These are phyloP conservation scores for Dynastes maya DNA, from an alignment of 2,888 invertebrate genomes.

Conservation along the genomic window DNA sequence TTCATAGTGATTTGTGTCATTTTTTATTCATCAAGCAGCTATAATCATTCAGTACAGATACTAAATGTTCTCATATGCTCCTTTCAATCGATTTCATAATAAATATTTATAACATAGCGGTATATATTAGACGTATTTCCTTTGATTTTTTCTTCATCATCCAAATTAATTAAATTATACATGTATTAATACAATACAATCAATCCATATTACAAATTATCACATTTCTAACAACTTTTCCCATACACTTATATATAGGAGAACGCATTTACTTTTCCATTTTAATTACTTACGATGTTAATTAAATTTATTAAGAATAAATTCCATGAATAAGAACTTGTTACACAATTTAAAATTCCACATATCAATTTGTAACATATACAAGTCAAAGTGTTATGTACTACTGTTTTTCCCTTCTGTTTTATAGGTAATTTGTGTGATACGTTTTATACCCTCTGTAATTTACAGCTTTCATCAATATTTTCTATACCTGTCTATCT, in stretches of 20 bases:
- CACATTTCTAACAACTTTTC: background rate
- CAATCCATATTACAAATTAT: background rate
- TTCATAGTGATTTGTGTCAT: too few species aligned
- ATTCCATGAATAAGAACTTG: too few species aligned
- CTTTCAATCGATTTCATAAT: background rate
- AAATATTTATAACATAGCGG: slow-evolving; percentile 17
- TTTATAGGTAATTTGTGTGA: too few species aligned
- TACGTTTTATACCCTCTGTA: too few species aligned
- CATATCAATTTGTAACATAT: background rate
- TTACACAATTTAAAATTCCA: background rate
- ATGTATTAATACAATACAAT: background rate
- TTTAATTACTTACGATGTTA: background rate
- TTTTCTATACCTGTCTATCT: too few species aligned
- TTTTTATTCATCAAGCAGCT: too few species aligned
- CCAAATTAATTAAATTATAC: slow-evolving; percentile 10
- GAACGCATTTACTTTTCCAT: background rate
- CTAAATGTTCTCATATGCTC: too few species aligned
- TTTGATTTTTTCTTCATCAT: background rate
- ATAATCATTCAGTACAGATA: too few species aligned
- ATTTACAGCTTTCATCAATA: too few species aligned
- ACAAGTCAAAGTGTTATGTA: too few species aligned
- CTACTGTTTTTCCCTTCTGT: too few species aligned
- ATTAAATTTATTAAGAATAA: background rate
- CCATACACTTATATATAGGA: background rate
- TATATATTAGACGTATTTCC: background rate